Evolutionary conservation across 1,140 invertebrate genomes (phyloP), one percentile per base, ranked within the genome.

Genomic region (Colletes gigas): DNA sequence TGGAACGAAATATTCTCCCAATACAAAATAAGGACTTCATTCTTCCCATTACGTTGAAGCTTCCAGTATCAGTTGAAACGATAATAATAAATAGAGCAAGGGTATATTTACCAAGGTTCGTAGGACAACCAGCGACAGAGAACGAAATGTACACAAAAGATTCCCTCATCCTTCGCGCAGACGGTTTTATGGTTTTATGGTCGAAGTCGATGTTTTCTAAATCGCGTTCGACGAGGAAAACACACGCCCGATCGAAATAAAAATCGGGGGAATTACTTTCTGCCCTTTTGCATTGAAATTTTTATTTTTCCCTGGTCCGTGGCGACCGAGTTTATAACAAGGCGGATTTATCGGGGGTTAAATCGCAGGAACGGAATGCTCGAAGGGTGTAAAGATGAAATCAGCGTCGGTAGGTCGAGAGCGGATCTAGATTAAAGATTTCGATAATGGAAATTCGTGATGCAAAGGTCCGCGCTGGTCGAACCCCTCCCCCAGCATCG

Each of bases 381-480:
- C 39, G 77, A 44, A 76, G 81, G 74, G 71, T 84, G 72, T 75
- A 57, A 79, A 77, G 85, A 80, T 83, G 72, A 72, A 65, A 88
- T 83, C 75, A 72, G 14, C 50, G 77, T 60, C 68, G 78, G 44
- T 84, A 59, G 47, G 54, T 73, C 57, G 78, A 77, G 66, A 68
- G 60, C 47, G 69, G 75, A 85, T 85, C 41, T 54, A 79, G 83
- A 69, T 77, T 55, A 70, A 71, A 82, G 63, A 85, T 87, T 57
- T 78, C 44, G 81, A 80, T 84, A 82, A 83, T 78, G 78, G 82
- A 85, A 84, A 82, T 85, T 83, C 78, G 78, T 77, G 78, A 86
- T 78, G 78, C 79, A 72, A 78, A 76, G 66, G 63, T 59, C 62
- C 57, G 74, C 57, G 68, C 57, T 44, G 78, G 47, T 50, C 39